Conservation (phyloP, 2,113 vertebrate species). For the Empidonax alnorum region DNA sequence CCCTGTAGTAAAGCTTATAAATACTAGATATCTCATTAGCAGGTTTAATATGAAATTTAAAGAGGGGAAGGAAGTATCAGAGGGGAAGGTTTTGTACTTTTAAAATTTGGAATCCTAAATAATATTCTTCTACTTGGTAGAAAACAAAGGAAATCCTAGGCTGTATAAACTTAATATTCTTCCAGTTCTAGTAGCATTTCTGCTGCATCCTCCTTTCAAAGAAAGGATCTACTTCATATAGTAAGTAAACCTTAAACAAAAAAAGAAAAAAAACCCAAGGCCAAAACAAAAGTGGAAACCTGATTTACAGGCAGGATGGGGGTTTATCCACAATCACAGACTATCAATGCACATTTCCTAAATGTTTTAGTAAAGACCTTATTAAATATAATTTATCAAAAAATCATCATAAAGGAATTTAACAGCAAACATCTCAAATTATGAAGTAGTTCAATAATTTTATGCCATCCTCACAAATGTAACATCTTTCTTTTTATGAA, state of each 20-base stretch:
- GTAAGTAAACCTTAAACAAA: background rate
- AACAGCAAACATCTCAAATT: background rate
- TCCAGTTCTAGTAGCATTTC: background rate
- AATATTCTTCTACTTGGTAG: background rate
- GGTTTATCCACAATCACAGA: background rate
- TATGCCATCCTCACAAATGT: background rate
- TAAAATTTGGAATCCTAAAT: background rate
- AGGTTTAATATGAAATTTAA: background rate
- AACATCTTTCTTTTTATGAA: conserved; percentile 11
- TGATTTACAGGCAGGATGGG: background rate
- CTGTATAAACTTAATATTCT: background rate
- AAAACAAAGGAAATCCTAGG: background rate
- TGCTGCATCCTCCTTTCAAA: background rate
- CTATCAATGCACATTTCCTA: background rate
- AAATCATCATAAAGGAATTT: background rate
- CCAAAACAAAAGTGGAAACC: background rate
- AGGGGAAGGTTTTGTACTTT: background rate
- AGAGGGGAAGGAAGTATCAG: too few relatives aligned
- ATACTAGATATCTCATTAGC: background rate
- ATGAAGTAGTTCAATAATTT: background rate
- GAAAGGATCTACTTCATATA: background rate
- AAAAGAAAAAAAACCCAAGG: background rate
- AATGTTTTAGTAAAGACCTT: background rate
- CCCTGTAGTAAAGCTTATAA: background rate
- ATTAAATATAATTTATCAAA: background rate